phyloP scores from a whole-genome alignment of 2,797 vertebrate species.

The Lepus townsendii region DNA sequence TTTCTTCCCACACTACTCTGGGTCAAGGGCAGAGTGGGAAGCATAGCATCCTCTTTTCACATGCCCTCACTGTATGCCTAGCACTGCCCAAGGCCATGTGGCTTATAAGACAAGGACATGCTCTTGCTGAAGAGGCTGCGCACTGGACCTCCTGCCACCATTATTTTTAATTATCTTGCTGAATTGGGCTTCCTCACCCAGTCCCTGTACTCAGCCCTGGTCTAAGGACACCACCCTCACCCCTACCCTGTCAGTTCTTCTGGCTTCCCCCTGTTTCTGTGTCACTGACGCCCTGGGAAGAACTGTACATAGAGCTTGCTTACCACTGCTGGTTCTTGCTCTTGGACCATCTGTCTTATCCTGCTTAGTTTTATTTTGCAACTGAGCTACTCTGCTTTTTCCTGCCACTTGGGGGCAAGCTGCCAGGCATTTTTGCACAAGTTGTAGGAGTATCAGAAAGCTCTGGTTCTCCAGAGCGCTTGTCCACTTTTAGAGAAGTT shows the following conservation, averaged over 20 bases:
- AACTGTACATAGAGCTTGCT: conserved; percentile 37
- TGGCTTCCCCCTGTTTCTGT: not conserved
- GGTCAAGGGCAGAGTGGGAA: not conserved
- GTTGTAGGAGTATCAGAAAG: not conserved
- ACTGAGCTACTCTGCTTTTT: not conserved
- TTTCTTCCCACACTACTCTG: not conserved
- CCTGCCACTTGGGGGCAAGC: not conserved
- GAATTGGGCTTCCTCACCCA: conserved; percentile 38
- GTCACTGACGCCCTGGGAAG: not conserved
- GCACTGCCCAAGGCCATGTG: not conserved
- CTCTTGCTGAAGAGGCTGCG: conserved; percentile 22
- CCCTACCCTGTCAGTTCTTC: not conserved
- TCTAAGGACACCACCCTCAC: not conserved
- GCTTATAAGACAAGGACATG: conserved; percentile 12
- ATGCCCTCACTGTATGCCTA: not conserved
- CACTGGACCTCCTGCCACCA: not conserved
- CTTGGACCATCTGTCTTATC: not conserved
- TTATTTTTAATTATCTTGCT: conserved; percentile 37
- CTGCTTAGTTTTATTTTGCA: not conserved
- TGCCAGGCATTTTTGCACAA: not conserved
- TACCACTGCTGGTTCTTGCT: not conserved
- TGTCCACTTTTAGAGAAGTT: conserved; percentile 36
- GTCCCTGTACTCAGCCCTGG: not conserved
- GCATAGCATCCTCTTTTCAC: not conserved
- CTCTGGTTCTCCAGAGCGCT: conserved; percentile 22